Conservation (phyloP, 1,140 invertebrate species). For the Heliconius himera region DNA sequence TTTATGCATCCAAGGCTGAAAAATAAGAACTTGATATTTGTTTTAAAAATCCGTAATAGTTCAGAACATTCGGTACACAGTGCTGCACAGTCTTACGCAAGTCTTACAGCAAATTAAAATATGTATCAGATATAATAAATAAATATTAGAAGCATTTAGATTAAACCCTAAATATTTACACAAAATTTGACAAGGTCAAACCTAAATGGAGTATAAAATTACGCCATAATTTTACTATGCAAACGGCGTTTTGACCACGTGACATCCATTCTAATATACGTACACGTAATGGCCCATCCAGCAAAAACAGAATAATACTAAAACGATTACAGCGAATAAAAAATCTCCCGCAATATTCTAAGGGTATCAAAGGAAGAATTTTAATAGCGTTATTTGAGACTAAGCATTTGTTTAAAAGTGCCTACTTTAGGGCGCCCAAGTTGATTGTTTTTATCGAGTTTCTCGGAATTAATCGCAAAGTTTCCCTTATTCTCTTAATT, state of each 20-base stretch:
- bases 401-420: constrained; percentile 36
- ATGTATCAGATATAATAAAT: too few species aligned
- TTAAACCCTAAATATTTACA: not conserved
- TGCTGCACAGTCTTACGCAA: too few species aligned
- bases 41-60: not conserved
- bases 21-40: not conserved
- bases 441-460: constrained; percentile 41
- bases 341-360: constrained; percentile 32
- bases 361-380: constrained; percentile 33
- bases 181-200: constrained; percentile 4
- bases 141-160: not conserved
- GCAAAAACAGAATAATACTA: constrained; percentile 24
- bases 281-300: constrained; percentile 20
- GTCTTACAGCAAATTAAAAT: too few species aligned
- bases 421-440: constrained; percentile 29
- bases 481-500: constrained; percentile 22
- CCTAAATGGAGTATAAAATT: not conserved
- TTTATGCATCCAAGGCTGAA: not conserved
- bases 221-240: constrained; percentile 12
- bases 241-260: constrained; percentile 18
- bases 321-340: constrained; percentile 20
- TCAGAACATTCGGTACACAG: too few species aligned
- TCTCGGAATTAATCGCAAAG: constrained; percentile 32
- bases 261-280: constrained; percentile 21
- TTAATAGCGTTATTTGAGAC: constrained; percentile 38